phyloP scores from a whole-genome alignment of 2,797 vertebrate genomes.

The Hoplostethus mediterraneus region DNA sequence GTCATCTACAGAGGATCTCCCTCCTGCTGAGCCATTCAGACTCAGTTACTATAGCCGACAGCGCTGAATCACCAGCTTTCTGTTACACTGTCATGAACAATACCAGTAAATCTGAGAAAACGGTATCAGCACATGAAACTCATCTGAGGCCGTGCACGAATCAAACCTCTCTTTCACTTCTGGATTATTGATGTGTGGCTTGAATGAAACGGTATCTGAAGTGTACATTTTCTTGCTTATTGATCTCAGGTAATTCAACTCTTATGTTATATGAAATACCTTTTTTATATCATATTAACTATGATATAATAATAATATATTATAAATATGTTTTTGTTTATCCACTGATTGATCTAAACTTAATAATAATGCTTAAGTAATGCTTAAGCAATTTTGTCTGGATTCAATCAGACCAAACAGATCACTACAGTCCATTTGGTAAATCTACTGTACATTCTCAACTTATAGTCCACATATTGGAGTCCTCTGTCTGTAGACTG shows the following conservation, averaged over 20 bases:
- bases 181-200: constrained; percentile 47
- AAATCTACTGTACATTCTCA: neutral
- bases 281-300: too few relatives aligned
- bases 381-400: neutral
- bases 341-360: neutral
- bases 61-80: constrained; percentile 78
- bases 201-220: constrained; percentile 28
- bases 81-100: constrained; percentile 59
- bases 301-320: too few relatives aligned
- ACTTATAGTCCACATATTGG: too few relatives aligned
- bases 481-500: neutral
- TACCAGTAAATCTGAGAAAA: constrained; percentile 73
- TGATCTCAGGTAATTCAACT: neutral
- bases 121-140: constrained; percentile 65
- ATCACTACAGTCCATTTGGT: neutral
- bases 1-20: constrained; percentile 85
- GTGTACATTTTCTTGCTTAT: constrained; percentile 21
- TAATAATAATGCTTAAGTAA: neutral
- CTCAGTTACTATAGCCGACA: constrained; percentile 48
- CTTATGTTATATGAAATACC: constrained; percentile 12
- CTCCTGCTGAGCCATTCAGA: constrained; percentile 68
- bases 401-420: neutral
- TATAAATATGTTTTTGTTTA: neutral
- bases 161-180: constrained; percentile 70
- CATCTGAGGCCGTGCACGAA: constrained; percentile 20